Evolutionary conservation across 2,888 invertebrate genomes (phyloP), one percentile per base, ranked within the genome.

Genomic region (Eubasilissa splendida): DNA sequence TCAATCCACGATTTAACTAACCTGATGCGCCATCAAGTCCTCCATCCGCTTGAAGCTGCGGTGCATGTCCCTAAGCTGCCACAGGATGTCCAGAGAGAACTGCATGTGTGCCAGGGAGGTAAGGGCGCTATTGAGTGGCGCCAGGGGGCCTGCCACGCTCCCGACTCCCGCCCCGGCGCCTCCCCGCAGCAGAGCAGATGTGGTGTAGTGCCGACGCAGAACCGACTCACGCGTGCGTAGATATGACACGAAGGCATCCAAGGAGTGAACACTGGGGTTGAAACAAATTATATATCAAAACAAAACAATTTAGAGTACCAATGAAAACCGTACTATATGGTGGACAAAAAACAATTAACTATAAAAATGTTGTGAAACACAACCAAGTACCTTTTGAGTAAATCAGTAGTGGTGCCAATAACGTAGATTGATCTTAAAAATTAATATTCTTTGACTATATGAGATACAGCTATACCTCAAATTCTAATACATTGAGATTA

Each of bases 201-300:
- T 91, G 4, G 91, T 92, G 88, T 97, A 97, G 87, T 97, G 96
- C 86, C 95, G 95, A 63, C 93, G 92, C 75, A 97, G 89, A 22
- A 96, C 92, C 22, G 94, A 94, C 87, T 97, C 97, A 84, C 97
- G 92, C 12, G 96, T 95, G 84, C 96, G 92, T 76, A 97, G 91
- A 87, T 96, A 97, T 80, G 95, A 95, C 84, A 96, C 92, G 97
- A 97, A 97, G 54, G 96, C 96, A 86, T 97, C 97, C 85, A 97
- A 90, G n/a, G 96, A 95, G 84, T 95, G 92, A 78, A 96, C 93
- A 88, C 95, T 95, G 89, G 79, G 87, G 87, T 82, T 82, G 76
- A 59, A 76, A 80, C 76, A 5, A 42, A 42, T 42, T 42, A 42
- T 42, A 7, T 42, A 42, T 42, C 7, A 42, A 42, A 42, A 42